phyloP scores from a whole-genome alignment of 2,113 vertebrate genomes.

The Sorex araneus region DNA sequence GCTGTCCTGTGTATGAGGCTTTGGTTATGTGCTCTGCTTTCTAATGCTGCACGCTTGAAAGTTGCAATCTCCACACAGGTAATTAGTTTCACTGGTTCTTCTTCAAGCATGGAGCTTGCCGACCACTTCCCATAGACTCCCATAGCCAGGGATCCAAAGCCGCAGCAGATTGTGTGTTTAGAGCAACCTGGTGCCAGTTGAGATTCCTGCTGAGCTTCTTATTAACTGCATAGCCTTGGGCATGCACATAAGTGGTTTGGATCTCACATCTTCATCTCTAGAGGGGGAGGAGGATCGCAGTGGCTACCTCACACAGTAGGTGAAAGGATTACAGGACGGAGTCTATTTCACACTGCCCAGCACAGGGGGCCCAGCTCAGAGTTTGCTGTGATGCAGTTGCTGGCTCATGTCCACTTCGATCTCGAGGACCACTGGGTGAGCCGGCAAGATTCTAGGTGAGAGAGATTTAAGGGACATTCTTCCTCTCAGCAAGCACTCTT shows the following conservation, averaged over 20 bases:
- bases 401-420: background rate
- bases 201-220: background rate
- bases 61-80: conserved; percentile 7
- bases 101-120: background rate
- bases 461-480: background rate
- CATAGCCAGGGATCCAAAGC: background rate
- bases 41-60: conserved; percentile 66
- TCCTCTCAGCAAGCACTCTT: background rate
- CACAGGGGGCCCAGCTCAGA: background rate
- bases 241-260: background rate
- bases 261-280: background rate
- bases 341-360: background rate
- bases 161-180: background rate
- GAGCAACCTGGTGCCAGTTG: background rate
- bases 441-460: background rate
- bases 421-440: background rate
- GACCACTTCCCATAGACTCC: background rate
- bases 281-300: background rate
- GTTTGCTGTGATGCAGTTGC: background rate
- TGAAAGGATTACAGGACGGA: background rate
- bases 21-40: conserved; percentile 56
- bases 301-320: background rate
- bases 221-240: background rate
- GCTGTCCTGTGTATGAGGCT: conserved; percentile 1
- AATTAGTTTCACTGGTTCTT: conserved; percentile 47